Evolutionary conservation across 2,797 vertebrate species (phyloP), one percentile per base, ranked within the genome.

Genomic region (Streptopelia turtur): DNA sequence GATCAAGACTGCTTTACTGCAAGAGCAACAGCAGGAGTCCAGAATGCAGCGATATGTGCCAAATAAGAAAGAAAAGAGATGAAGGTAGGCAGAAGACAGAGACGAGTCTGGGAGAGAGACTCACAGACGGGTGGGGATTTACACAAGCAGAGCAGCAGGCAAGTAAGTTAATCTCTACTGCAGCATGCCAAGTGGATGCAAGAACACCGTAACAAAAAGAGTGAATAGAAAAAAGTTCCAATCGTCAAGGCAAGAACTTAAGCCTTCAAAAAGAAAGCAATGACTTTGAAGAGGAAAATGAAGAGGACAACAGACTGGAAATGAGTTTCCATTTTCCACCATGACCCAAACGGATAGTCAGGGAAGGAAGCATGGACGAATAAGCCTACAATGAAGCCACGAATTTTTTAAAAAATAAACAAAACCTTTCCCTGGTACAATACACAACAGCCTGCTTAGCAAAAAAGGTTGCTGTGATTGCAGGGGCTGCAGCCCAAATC

Each of bases 401-500:
- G 27, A 23, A 50, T 45, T 22, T 59, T 64, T 45, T 15, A 21
- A 85, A 83, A 71, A 81, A 77, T 16, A 61, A 63, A 87, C 49
- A 74, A 87, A 89, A 66, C 49, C 77, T 70, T 84, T 87, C 52
- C 50, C 25, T 77, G 43, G 24, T 68, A 95, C 60, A 95, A 89
- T 33, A 84, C 39, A 56, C 66, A 96, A 57, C 49, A 15, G 45
- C 33, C 94, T 93, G 66, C 94, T 89, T 96, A 95, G 90, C 87
- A 96, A 94, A 92, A 94, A 92, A 95, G 83, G 92, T 82, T 96
- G 83, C 87, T 88, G 85, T 59, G 57, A 94, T 66, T 80, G 89
- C 43, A 89, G 60, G 86, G 43, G 45, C 35, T 87, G 78, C 64
- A 86, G 68, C 23, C 85, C 89, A 89, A 95, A 89, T 60, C 85